Evolutionary conservation across 1,140 invertebrate genomes (phyloP).

Genomic region (Condylostylus longicornis): DNA sequence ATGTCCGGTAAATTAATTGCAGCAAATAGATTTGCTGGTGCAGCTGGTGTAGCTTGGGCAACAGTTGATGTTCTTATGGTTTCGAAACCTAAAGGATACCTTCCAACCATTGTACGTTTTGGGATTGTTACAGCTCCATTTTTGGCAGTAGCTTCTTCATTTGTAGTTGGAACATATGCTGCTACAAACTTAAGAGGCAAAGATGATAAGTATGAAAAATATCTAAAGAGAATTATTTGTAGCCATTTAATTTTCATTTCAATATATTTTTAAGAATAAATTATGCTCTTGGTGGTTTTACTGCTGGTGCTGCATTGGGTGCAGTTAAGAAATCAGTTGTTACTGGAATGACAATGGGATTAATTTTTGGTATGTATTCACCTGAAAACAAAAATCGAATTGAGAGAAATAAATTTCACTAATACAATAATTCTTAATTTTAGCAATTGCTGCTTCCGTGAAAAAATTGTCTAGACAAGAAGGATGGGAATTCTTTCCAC

Average conservation of each 20-base stretch:
- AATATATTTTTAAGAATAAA: constrained; percentile 30
- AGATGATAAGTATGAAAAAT: constrained; percentile 38
- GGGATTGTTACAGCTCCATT: constrained; percentile 41
- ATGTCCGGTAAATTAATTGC: constrained; percentile 44
- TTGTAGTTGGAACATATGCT: constrained; percentile 42
- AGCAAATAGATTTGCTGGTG: constrained; percentile 39
- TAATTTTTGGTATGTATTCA: constrained; percentile 5
- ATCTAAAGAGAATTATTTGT: neutral
- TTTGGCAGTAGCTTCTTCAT: constrained; percentile 45
- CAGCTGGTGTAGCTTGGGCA: constrained; percentile 33
- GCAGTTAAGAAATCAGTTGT: constrained; percentile 33
- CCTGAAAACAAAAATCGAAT: too few relatives aligned
- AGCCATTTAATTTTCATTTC: neutral
- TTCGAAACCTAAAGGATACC: constrained; percentile 39
- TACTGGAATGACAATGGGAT: constrained; percentile 22
- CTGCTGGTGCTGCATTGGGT: constrained; percentile 41
- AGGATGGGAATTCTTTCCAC: constrained; percentile 37
- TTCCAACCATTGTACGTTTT: constrained; percentile 33
- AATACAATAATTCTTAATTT: constrained; percentile 18
- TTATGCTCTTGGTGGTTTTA: constrained; percentile 41
- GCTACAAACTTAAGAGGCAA: constrained; percentile 43
- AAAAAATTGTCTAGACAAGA: constrained; percentile 41
- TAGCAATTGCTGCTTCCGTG: constrained; percentile 36
- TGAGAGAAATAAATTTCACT: constrained; percentile 14
- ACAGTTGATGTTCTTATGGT: constrained; percentile 41